Base-by-base conservation (phyloP, 2,797 vertebrate genomes). In the Rhinella marina region DNA sequence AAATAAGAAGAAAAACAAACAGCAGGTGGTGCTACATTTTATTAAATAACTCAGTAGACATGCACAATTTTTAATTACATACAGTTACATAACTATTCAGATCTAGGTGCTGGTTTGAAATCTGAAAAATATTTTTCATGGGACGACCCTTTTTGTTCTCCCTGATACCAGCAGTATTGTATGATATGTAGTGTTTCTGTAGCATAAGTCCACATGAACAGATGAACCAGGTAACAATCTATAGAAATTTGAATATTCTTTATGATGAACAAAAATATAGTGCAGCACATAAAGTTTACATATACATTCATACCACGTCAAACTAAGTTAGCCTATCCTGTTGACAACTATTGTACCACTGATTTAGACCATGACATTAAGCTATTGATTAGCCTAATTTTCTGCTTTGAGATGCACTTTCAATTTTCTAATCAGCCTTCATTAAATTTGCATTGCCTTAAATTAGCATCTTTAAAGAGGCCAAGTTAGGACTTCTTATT, bases 381-480 rank as follows among this genome's bases (percentile, higher is more conserved):
- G 89, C 91, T 90, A 92, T 87, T 62, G 90, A 92, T 91, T 87
- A 88, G 86, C 80, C 91, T 92, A 86, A 90, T 93, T 92, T 93
- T 93, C 91, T 86, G 23, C 88, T 91, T 87, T 75, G 90, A 86
- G 87, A 88, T 86, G 91, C 87, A 86, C 87, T 92, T 91, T 92
- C 88, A 90, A 91, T 92, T 92, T 91, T 87, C 68, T 88, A 92
- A 90, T 90, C 84, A 91, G 89, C 82, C 84, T 91, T 93, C 89
- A 86, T 93, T 93, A 91, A 85, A 90, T 90, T 86, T 91, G 13
- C 91, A 90, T 88, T 73, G 88, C 59, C 72, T 81, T 78, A 92
- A 91, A 93, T 92, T 91, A 91, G 86, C 88, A 89, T 91, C 81
- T 81, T 82, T 14, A 13, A 52, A 82, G 88, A 92, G 90, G 90